Evolutionary conservation across 2,113 vertebrate genomes (phyloP).

Genomic region (Solenodon paradoxus): DNA sequence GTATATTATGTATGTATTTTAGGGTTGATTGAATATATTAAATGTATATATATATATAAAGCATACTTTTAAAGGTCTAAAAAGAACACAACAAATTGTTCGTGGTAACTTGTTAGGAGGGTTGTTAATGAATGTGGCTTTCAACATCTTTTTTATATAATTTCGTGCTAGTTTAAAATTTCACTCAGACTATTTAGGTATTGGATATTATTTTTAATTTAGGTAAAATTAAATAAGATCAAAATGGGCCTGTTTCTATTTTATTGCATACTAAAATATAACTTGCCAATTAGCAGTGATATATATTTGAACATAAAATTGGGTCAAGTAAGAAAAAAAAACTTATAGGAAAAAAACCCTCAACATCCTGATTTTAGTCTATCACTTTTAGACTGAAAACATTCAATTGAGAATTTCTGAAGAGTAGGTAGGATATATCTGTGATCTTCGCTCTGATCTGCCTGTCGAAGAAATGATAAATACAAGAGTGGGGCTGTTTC

Average conservation of each 20-base stretch:
- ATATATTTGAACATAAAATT: constrained; percentile 55
- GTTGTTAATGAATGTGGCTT: neutral
- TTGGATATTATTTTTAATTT: neutral
- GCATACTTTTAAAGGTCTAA: neutral
- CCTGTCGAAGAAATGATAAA: neutral
- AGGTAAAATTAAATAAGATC: constrained; percentile 16
- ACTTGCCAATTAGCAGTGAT: constrained; percentile 31
- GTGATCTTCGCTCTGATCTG: neutral
- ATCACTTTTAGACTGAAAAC: neutral
- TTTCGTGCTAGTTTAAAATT: neutral
- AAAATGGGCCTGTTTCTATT: neutral
- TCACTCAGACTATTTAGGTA: neutral
- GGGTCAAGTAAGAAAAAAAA: constrained; percentile 48
- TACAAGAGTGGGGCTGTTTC: neutral
- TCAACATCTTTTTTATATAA: neutral
- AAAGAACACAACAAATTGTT: neutral
- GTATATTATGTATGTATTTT: neutral
- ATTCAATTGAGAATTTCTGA: constrained; percentile 19
- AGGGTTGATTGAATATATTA: neutral
- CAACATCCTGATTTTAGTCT: constrained; percentile 47
- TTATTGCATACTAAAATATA: constrained; percentile 42
- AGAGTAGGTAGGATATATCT: neutral
- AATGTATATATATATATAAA: neutral
- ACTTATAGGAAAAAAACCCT: neutral
- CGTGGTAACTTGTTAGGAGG: neutral